Percentiles rank a stretch among this genome's conserved stretches.
These are phyloP conservation scores for Lates japonicus DNA, from an alignment of 2,797 vertebrate genomes.

Conservation along the genomic window DNA sequence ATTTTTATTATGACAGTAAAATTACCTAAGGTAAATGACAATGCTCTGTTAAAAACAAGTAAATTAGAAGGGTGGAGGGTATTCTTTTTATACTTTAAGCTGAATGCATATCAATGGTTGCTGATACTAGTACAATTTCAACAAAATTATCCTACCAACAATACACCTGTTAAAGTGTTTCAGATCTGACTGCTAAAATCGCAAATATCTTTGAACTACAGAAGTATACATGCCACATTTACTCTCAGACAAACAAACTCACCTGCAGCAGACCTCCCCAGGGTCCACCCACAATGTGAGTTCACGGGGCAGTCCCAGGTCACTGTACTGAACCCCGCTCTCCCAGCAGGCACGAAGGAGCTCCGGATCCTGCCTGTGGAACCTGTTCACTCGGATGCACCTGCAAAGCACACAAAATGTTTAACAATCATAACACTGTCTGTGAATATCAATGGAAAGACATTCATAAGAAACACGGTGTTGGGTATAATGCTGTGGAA, in stretches of 20 bases:
- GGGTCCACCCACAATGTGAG: constrained; percentile 87
- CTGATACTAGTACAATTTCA: neutral
- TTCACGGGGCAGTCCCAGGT: constrained; percentile 81
- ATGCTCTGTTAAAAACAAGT: neutral
- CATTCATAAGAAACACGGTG: neutral
- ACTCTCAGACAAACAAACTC: constrained; percentile 26
- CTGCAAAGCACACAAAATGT: constrained; percentile 57
- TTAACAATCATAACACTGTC: neutral
- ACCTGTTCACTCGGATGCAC: constrained; percentile 84
- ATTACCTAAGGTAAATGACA: too few relatives aligned
- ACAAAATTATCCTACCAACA: neutral
- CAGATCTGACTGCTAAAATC: neutral
- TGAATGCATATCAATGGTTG: neutral
- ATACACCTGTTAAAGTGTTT: neutral
- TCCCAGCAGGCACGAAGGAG: constrained; percentile 81
- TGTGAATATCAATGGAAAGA: neutral
- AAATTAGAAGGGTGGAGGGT: too few relatives aligned
- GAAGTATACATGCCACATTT: neutral
- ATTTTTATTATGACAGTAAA: too few relatives aligned
- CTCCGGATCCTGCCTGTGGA: constrained; percentile 80
- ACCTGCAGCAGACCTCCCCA: constrained; percentile 87
- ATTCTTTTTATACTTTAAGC: neutral
- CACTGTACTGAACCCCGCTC: constrained; percentile 78
- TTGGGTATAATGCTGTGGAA: too few relatives aligned
- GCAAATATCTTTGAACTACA: neutral